A percentile compares a stretch with the other conserved stretches of the same genome.
These are phyloP conservation scores for Xerus rutilus DNA, from an alignment of 2,797 vertebrate species.

Conservation along the genomic window DNA sequence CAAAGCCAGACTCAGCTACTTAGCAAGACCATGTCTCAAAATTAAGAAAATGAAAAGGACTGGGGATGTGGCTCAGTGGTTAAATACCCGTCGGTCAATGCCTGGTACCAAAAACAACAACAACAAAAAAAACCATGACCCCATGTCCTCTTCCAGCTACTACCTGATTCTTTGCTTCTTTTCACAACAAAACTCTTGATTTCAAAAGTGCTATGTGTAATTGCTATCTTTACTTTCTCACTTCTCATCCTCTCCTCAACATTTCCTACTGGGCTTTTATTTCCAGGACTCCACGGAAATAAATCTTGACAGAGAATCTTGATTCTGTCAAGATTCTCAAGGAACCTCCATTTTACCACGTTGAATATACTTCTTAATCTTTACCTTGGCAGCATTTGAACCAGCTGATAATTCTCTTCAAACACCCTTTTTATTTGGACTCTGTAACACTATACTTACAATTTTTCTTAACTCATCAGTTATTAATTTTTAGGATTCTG, in stretches of 20 bases:
- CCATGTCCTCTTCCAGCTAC: not conserved
- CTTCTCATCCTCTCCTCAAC: not conserved
- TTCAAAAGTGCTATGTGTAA: not conserved
- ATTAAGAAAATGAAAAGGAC: no score
- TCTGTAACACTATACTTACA: not conserved
- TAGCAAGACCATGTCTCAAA: no score
- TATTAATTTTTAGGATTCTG: not conserved
- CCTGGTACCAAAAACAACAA: not conserved
- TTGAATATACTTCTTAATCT: not conserved
- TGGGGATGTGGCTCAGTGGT: not conserved
- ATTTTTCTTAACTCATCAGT: not conserved
- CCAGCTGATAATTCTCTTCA: not conserved
- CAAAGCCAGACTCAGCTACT: no score
- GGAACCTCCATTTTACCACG: not conserved
- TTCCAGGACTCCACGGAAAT: not conserved
- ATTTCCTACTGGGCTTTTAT: not conserved
- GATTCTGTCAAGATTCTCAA: not conserved
- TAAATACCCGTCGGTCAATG: not conserved
- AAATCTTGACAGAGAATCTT: not conserved
- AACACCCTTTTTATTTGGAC: not conserved
- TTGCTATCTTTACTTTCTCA: slow-evolving; percentile 9
- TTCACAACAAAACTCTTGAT: not conserved
- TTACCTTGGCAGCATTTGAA: not conserved
- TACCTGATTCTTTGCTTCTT: not conserved
- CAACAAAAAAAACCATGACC: not conserved